Evolutionary conservation across 2,797 vertebrate species (phyloP).

Genomic region (Syngnathus rostellatus): DNA sequence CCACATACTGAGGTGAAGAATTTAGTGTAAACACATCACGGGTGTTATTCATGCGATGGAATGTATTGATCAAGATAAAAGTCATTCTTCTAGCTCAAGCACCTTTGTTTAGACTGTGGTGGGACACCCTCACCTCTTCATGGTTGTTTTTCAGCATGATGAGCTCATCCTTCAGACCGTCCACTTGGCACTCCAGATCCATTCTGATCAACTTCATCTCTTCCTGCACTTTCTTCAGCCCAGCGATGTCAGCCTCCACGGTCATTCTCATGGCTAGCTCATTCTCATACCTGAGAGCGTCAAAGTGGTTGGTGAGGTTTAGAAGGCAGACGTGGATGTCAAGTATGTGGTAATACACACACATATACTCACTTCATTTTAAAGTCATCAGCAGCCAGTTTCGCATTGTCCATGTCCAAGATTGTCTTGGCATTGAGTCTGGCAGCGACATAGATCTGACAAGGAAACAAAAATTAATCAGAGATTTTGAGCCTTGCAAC

Average conservation of each 20-base stretch:
- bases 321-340: background rate
- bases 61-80: background rate
- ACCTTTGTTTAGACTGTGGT: background rate
- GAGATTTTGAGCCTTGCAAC: no score
- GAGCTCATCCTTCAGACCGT: conserved; percentile 72
- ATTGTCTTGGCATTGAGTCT: conserved; percentile 41
- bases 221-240: conserved; percentile 62
- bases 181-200: conserved; percentile 71
- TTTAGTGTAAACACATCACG: background rate
- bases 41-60: background rate
- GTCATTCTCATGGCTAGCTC: conserved; percentile 64
- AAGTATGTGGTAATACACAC: background rate
- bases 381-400: conserved; percentile 61
- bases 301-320: conserved; percentile 4
- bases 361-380: conserved; percentile 56
- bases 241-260: conserved; percentile 65
- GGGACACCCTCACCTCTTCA: conserved; percentile 63
- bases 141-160: conserved; percentile 72
- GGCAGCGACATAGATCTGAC: conserved; percentile 47
- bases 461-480: background rate
- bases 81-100: background rate
- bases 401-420: conserved; percentile 54
- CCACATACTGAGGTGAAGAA: background rate
- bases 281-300: conserved; percentile 51
- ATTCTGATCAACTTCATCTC: conserved; percentile 66